Evolutionary conservation across 2,797 vertebrate species (phyloP).

Genomic region (Varecia variegata): DNA sequence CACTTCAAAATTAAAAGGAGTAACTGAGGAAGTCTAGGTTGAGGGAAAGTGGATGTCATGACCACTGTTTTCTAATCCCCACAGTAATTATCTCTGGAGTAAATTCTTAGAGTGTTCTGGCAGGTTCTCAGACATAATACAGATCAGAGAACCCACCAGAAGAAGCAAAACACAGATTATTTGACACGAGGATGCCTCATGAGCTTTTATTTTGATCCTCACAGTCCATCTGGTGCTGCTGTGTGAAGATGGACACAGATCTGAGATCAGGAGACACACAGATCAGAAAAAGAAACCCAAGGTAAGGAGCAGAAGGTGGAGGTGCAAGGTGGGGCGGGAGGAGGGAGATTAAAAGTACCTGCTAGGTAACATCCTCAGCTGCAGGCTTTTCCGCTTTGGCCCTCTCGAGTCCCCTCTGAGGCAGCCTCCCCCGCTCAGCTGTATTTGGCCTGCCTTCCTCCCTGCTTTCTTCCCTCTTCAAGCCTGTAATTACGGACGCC

Average conservation of each 20-base stretch:
- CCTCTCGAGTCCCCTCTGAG: not conserved
- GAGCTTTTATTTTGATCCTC: slow-evolving; percentile 62
- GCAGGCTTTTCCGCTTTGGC: slow-evolving; percentile 55
- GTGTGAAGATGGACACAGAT: slow-evolving; percentile 65
- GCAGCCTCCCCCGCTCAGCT: slow-evolving; percentile 64
- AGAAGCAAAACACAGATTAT: not conserved
- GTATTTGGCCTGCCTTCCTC: slow-evolving; percentile 55
- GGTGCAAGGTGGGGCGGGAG: not conserved
- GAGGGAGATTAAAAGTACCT: slow-evolving; percentile 47
- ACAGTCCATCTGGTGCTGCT: slow-evolving; percentile 44
- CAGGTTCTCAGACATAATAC: not conserved
- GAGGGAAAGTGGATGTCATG: not conserved
- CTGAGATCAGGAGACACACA: not conserved
- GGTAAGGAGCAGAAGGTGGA: slow-evolving; percentile 49
- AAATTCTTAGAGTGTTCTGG: slow-evolving; percentile 10
- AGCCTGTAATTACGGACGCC: slow-evolving; percentile 80
- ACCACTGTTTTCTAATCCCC: not conserved
- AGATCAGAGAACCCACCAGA: slow-evolving; percentile 42
- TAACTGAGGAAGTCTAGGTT: not conserved
- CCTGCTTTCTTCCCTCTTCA: slow-evolving; percentile 44
- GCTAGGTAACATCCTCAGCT: slow-evolving; percentile 28
- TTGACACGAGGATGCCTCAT: not conserved
- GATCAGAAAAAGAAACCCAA: not conserved
- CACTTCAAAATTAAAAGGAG: not conserved
- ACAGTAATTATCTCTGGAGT: not conserved